A percentile compares a stretch with the other conserved stretches of the same genome.
Evolutionary conservation across 53 echinoderm and acorn worm genomes (phyloP).

Genomic region (Pentamera pediparva): DNA sequence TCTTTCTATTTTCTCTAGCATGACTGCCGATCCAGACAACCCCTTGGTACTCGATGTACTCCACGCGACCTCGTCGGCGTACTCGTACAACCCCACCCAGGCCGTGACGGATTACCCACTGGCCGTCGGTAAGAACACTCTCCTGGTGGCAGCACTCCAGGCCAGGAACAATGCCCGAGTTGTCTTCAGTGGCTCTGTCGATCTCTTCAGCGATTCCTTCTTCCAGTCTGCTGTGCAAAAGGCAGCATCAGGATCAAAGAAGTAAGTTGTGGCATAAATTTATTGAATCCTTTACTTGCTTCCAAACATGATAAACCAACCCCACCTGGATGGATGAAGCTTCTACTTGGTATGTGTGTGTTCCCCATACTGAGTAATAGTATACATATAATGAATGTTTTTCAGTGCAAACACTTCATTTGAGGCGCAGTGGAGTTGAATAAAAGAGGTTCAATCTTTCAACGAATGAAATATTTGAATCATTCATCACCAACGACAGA

Average conservation of each 20-base stretch:
- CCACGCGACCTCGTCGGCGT: conserved; percentile 71
- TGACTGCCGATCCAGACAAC: conserved; percentile 91
- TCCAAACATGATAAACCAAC: no score
- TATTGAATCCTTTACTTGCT: no score
- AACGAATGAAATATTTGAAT: no score
- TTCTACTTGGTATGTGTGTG: no score
- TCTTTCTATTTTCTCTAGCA: conserved; percentile 28
- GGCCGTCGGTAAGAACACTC: conserved; percentile 92
- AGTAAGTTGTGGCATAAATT: conserved; percentile 35
- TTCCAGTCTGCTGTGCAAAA: conserved; percentile 95
- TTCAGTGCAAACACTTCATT: no score
- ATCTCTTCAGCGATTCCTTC: conserved; percentile 91
- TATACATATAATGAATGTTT: no score
- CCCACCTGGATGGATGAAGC: no score
- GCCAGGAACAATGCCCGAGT: conserved; percentile 96
- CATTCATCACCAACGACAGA: no score
- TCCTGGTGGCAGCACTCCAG: conserved; percentile 88
- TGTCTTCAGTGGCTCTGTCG: conserved; percentile 90
- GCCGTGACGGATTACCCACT: conserved; percentile 84
- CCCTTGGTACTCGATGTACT: conserved; percentile 86
- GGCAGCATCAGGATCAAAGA: conserved; percentile 62
- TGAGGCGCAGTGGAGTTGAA: no score
- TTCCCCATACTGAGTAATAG: no score
- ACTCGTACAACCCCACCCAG: conserved; percentile 83
- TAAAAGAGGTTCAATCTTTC: no score